These are phyloP conservation scores for Galemys pyrenaicus DNA, from an alignment of 2,113 vertebrate genomes.

Conservation along the genomic window DNA sequence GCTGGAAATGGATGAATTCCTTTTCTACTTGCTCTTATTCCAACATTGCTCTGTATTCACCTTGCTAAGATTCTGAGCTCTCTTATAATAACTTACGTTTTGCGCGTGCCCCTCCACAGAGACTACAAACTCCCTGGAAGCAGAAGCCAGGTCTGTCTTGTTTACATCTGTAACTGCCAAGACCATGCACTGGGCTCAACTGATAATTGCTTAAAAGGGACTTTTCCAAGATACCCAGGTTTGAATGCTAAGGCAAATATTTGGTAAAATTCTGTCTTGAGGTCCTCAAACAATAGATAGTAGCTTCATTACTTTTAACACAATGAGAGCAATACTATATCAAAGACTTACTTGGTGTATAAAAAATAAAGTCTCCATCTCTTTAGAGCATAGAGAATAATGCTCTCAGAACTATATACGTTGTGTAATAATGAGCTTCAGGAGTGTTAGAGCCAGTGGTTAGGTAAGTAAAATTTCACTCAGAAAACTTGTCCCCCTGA, in stretches of 20 bases:
- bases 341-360: neutral
- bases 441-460: neutral
- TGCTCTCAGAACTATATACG: neutral
- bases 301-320: neutral
- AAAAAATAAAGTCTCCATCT: neutral
- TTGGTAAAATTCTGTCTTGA: neutral
- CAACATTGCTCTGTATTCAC: neutral
- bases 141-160: neutral
- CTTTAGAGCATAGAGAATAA: neutral
- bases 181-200: neutral
- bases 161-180: neutral
- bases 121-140: neutral
- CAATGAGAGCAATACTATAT: neutral
- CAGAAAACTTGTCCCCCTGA: constrained; percentile 26
- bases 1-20: neutral
- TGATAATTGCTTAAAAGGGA: neutral
- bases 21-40: neutral
- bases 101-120: neutral
- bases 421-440: neutral
- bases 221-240: neutral
- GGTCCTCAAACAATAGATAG: neutral
- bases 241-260: neutral
- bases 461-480: neutral
- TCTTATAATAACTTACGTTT: neutral
- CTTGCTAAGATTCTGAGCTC: neutral